Evolutionary conservation across 2,113 vertebrate genomes (phyloP).

Genomic region (Chelonoidis abingdonii): DNA sequence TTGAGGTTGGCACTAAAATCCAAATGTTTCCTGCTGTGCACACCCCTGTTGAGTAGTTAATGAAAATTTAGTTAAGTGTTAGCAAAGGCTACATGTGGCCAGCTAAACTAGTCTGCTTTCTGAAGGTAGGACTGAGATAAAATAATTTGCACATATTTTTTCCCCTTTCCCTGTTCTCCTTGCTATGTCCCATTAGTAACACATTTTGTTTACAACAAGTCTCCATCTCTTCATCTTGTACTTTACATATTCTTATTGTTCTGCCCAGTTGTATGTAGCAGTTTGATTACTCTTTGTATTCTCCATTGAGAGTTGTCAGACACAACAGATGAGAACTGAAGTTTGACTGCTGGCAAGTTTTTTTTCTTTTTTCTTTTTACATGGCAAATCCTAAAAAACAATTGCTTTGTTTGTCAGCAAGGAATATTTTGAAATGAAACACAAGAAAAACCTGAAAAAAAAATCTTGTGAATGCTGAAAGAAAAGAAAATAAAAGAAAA

Average conservation of each 20-base stretch:
- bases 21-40: background rate
- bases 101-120: background rate
- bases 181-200: conserved; percentile 39
- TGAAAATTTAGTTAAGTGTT: background rate
- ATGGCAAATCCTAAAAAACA: conserved; percentile 35
- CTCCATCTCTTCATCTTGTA: conserved; percentile 43
- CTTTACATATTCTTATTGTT: conserved; percentile 48
- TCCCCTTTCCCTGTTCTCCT: conserved; percentile 30
- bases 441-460: conserved; percentile 18
- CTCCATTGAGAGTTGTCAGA: conserved; percentile 37
- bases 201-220: conserved; percentile 20
- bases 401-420: conserved; percentile 49
- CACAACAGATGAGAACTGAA: conserved; percentile 30
- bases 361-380: conserved; percentile 22
- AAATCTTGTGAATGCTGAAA: conserved; percentile 31
- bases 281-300: conserved; percentile 41
- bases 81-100: accelerated
- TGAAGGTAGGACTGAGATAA: background rate
- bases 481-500: background rate
- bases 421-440: conserved; percentile 44
- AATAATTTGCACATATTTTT: background rate
- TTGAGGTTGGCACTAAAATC: background rate
- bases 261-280: conserved; percentile 29
- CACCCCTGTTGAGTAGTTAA: background rate
- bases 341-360: conserved; percentile 10